Evolutionary conservation across 2,888 invertebrate genomes (phyloP).

Genomic region (Neoscelio sp.): DNA sequence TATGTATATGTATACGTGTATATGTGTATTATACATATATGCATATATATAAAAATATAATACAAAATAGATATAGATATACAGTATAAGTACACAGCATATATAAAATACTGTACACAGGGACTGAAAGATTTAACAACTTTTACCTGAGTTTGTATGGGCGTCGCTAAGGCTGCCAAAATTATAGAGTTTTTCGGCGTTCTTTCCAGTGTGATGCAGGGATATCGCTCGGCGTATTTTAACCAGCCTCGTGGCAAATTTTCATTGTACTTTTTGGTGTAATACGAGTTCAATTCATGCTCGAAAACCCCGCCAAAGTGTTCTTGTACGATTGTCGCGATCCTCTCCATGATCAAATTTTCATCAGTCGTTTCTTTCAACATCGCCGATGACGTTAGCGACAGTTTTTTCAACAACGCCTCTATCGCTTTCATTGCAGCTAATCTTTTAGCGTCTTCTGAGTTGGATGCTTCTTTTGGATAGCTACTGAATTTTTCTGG

Average conservation of each 20-base stretch:
- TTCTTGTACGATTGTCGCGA: conserved; percentile 82
- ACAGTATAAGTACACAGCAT: no score
- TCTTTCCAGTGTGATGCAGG: conserved; percentile 85
- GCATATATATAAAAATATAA: no score
- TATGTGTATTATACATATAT: no score
- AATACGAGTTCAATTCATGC: conserved; percentile 83
- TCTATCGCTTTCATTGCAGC: conserved; percentile 82
- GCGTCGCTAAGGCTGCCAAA: conserved; percentile 73
- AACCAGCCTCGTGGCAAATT: conserved; percentile 89
- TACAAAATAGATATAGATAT: no score
- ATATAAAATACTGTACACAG: no score
- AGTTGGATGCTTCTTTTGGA: conserved; percentile 82
- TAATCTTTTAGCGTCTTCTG: conserved; percentile 80
- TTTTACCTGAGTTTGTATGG: background rate
- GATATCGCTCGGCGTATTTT: conserved; percentile 85
- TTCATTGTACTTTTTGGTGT: conserved; percentile 86
- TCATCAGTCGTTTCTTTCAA: conserved; percentile 72
- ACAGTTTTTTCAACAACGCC: conserved; percentile 78
- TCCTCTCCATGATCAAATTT: conserved; percentile 76
- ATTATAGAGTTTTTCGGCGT: conserved; percentile 84
- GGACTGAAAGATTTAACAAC: no score
- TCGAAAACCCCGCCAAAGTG: conserved; percentile 84
- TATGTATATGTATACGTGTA: no score
- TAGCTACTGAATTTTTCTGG: conserved; percentile 81
- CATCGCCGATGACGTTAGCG: conserved; percentile 71